Base-by-base conservation (phyloP, 2,797 vertebrate genomes). In the Sandelia bainsii region DNA sequence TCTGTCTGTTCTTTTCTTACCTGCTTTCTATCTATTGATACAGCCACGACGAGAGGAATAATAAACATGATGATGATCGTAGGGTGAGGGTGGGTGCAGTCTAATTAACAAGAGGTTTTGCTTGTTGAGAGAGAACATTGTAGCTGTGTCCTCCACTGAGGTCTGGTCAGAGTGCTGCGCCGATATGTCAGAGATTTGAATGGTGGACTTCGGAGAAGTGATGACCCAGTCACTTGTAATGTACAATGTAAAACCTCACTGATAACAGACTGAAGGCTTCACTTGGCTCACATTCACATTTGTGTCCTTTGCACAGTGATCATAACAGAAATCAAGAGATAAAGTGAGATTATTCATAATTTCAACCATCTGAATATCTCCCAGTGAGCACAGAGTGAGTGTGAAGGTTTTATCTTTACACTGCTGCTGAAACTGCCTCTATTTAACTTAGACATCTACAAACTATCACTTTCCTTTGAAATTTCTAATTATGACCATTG, bases 21-120 rank as follows among this genome's bases (percentile, higher is more conserved):
- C 44, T 62, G 29, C 39, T n/a, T 48, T 82, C 44, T 75, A 10
- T 81, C 23, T 25, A 29, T 75, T 8, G 34, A 77, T 69, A 50
- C 48, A 45, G 68, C 56, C 49, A 65, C 69, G 63, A 29, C 57
- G 57, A 80, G 53, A 42, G 62, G 62, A 65, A 71, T 80, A 61
- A 75, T 74, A 77, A 61, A 22, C 39, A 3, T 77, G 57, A 77
- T 75, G 69, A 65, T 76, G 77, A 84, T 64, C 77, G 75, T 62
- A 17, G 49, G 58, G 58, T 16, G 32, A 75, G 75, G 19, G 66
- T 80, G 75, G 79, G 75, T 62, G 70, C 64, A 73, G 72, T 49
- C 69, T 56, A 52, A 22, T 54, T 68, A 68, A 57, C 57, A 50
- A 54, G 59, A 66, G 56, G 62, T 58, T 72, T 50, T 45, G 65